Percentiles rank a stretch among this genome's conserved stretches.
phyloP scores from a whole-genome alignment of 2,888 invertebrate genomes.

The Terebella lapidaria region DNA sequence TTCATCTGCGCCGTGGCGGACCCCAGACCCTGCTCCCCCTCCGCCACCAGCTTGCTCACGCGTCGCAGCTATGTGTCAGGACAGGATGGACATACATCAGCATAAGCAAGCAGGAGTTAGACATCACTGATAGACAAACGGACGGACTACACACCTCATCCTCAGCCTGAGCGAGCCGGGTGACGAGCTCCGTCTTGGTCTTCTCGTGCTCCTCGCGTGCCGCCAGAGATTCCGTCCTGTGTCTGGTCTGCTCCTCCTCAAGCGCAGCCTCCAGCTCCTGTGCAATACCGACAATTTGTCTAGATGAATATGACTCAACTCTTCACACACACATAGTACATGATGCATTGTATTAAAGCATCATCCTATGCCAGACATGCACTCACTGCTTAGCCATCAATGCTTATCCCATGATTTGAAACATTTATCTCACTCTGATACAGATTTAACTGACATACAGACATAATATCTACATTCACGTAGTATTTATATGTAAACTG shows the following conservation, averaged over 20 bases:
- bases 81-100: background rate
- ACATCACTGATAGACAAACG: background rate
- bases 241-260: conserved; percentile 16
- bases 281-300: too few relatives aligned
- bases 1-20: conserved; percentile 39
- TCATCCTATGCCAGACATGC: too few relatives aligned
- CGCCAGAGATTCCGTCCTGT: conserved; percentile 11
- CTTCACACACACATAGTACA: too few relatives aligned
- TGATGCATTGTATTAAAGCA: too few relatives aligned
- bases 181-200: conserved; percentile 13
- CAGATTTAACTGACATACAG: too few relatives aligned
- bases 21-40: conserved; percentile 43
- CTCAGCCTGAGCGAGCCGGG: conserved; percentile 14
- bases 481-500: too few relatives aligned
- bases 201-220: conserved; percentile 11
- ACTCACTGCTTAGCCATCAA: too few relatives aligned
- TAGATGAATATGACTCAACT: too few relatives aligned
- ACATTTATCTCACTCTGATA: too few relatives aligned
- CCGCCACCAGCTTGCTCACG: conserved; percentile 35
- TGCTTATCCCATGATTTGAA: too few relatives aligned
- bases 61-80: conserved; percentile 33
- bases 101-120: background rate
- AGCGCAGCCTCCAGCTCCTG: conserved; percentile 22
- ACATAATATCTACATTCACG: too few relatives aligned
- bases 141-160: conserved; percentile 17